Evolutionary conservation across 2,888 invertebrate genomes (phyloP).

Genomic region (Synanthedon formicaeformis): DNA sequence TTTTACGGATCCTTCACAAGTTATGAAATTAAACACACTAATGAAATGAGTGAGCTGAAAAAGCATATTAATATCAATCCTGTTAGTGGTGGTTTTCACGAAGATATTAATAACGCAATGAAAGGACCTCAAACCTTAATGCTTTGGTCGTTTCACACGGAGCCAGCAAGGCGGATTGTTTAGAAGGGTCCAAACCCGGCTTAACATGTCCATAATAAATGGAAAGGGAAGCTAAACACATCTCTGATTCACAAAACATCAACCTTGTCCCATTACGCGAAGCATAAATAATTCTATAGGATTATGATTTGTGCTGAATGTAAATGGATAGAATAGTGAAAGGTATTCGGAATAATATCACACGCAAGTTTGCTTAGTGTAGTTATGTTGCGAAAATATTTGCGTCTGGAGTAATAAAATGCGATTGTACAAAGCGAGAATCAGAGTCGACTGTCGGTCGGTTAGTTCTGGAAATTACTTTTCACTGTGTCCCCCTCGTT

Average conservation of each 20-base stretch:
- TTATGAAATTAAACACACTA: not conserved
- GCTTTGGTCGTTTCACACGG: not conserved
- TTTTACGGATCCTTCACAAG: too few relatives aligned
- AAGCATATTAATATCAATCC: too few relatives aligned
- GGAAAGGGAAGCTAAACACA: slow-evolving; percentile 11
- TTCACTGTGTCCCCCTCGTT: too few relatives aligned
- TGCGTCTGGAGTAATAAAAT: too few relatives aligned
- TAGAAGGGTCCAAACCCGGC: slow-evolving; percentile 9
- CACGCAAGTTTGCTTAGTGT: too few relatives aligned
- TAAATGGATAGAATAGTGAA: not conserved
- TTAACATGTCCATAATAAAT: slow-evolving; percentile 17
- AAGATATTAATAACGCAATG: not conserved
- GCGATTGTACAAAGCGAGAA: too few relatives aligned
- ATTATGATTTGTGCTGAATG: not conserved
- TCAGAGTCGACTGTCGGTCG: too few relatives aligned
- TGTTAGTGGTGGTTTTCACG: not conserved
- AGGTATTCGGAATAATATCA: not conserved
- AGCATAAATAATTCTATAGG: not conserved
- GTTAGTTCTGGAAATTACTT: too few relatives aligned
- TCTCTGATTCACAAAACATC: slow-evolving; percentile 7
- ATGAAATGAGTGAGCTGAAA: not conserved
- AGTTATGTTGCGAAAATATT: too few relatives aligned
- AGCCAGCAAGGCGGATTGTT: slow-evolving; percentile 1
- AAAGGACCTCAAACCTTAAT: not conserved
- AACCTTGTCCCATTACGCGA: not conserved